Conservation (phyloP, 2,797 vertebrate genomes). For the Clarias laeviceps region DNA sequence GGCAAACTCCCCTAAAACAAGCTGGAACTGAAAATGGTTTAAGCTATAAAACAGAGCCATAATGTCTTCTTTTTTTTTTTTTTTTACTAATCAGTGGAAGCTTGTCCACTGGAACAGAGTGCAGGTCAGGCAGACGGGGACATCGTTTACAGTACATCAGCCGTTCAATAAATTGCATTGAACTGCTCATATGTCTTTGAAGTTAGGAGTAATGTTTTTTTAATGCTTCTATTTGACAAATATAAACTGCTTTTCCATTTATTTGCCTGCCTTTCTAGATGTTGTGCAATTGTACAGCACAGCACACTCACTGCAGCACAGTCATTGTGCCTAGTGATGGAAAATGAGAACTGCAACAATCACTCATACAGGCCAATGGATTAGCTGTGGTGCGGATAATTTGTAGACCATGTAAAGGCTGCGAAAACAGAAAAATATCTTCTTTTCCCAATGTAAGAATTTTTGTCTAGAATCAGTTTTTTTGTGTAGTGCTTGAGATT, state of each 20-base stretch:
- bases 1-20: background rate
- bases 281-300: background rate
- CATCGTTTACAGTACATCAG: background rate
- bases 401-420: background rate
- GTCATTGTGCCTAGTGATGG: background rate
- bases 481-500: background rate
- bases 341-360: background rate
- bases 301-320: background rate
- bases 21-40: conserved; percentile 7
- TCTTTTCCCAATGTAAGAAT: background rate
- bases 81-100: background rate
- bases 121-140: background rate
- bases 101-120: background rate
- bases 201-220: background rate
- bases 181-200: background rate
- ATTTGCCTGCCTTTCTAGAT: background rate
- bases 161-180: background rate
- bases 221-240: background rate
- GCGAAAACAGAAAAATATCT: background rate
- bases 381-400: background rate
- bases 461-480: background rate
- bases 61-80: background rate
- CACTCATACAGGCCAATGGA: background rate
- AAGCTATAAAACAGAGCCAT: background rate
- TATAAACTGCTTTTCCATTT: background rate